Conservation (phyloP, 2,888 invertebrate species). For the Clunio marinus region DNA sequence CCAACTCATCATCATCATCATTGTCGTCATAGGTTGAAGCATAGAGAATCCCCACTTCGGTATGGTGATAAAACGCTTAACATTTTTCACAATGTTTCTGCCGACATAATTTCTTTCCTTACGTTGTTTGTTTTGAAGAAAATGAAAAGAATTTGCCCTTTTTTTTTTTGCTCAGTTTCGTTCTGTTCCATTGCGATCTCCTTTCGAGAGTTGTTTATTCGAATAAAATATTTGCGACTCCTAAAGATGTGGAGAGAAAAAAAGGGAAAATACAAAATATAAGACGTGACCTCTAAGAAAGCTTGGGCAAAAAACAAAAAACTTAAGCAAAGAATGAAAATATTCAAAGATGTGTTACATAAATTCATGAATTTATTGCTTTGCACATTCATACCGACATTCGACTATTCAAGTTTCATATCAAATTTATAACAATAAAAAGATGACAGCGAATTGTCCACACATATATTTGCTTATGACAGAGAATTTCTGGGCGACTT, state of each 20-base stretch:
- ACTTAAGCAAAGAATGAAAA: no score
- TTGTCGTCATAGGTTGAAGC: conserved; percentile 6
- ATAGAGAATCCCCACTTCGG: background rate
- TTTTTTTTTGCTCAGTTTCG: background rate
- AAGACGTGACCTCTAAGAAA: background rate
- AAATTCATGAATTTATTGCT: background rate
- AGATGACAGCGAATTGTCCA: conserved; percentile 17
- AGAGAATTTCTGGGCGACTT: no score
- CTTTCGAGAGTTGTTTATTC: no score
- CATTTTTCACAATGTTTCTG: conserved; percentile 1
- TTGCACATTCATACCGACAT: background rate
- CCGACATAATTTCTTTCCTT: background rate
- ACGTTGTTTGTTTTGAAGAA: background rate
- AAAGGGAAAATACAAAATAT: no score
- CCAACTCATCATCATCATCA: conserved; percentile 7
- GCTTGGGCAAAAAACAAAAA: no score
- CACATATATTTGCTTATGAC: conserved; percentile 9
- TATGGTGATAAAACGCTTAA: background rate
- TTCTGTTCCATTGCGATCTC: background rate
- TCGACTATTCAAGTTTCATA: background rate
- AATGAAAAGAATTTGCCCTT: background rate
- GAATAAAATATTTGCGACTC: background rate
- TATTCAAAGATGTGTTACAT: conserved; percentile 3
- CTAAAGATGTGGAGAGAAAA: background rate
- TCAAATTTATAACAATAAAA: conserved; percentile 25